These are phyloP conservation scores for Anguilla japonica DNA, from an alignment of 2,113 vertebrate genomes.

Conservation along the genomic window DNA sequence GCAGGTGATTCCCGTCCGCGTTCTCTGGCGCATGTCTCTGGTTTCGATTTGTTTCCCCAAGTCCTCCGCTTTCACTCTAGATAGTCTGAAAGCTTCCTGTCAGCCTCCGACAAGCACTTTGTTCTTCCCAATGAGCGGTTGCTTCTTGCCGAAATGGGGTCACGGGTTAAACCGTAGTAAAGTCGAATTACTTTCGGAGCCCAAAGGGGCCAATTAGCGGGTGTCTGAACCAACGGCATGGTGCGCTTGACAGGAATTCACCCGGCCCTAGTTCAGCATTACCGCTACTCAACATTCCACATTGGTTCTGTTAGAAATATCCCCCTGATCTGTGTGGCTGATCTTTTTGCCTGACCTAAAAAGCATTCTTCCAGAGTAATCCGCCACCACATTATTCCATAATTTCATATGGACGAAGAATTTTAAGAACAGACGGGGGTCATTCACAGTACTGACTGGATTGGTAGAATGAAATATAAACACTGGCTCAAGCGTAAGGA, in stretches of 20 bases:
- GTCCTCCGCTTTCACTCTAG: neutral
- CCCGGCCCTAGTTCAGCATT: neutral
- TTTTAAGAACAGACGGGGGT: neutral
- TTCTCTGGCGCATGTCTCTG: neutral
- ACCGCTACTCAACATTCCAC: neutral
- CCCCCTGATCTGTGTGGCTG: neutral
- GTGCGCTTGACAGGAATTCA: neutral
- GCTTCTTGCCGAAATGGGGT: slow-evolving; percentile 12
- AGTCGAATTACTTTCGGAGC: slow-evolving; percentile 13
- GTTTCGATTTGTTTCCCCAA: neutral
- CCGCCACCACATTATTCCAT: neutral
- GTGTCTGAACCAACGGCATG: slow-evolving; percentile 3
- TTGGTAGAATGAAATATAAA: neutral
- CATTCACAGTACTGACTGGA: neutral
- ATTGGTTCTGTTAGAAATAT: slow-evolving; percentile 1
- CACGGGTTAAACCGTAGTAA: slow-evolving; percentile 23
- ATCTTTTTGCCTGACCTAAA: neutral
- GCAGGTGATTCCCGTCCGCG: neutral
- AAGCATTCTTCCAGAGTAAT: neutral
- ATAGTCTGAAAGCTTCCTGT: neutral
- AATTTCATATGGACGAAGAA: neutral
- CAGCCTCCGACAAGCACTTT: neutral
- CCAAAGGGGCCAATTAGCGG: slow-evolving; percentile 18
- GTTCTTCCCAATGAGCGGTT: neutral
- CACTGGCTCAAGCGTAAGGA: neutral